Conservation (phyloP, 2,888 invertebrate genomes). For the Pantelozetes paolii region DNA sequence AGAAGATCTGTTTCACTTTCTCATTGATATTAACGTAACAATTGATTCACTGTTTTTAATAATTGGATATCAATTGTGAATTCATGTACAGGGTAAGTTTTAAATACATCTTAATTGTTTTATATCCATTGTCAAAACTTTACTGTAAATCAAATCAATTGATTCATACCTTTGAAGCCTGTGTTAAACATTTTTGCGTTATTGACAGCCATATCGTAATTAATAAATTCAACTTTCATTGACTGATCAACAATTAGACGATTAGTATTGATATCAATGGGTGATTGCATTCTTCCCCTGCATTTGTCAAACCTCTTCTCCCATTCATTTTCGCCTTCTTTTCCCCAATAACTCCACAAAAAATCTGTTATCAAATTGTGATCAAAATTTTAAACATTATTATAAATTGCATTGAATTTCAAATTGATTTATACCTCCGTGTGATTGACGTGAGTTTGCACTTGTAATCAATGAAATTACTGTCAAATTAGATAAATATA, state of each 20-base stretch:
- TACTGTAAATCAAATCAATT: too few relatives aligned
- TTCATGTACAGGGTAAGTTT: not conserved
- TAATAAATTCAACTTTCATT: slow-evolving; percentile 36
- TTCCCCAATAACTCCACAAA: slow-evolving; percentile 40
- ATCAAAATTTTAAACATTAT: not conserved
- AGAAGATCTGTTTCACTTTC: too few relatives aligned
- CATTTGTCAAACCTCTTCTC: slow-evolving; percentile 29
- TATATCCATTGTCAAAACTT: not conserved
- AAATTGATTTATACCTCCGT: too few relatives aligned
- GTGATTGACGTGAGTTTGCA: too few relatives aligned
- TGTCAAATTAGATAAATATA: too few relatives aligned
- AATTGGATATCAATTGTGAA: too few relatives aligned
- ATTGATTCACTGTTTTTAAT: too few relatives aligned
- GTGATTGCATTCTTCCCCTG: slow-evolving; percentile 39
- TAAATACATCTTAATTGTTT: not conserved
- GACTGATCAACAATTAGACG: slow-evolving; percentile 9
- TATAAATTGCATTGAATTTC: too few relatives aligned
- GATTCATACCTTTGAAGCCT: not conserved
- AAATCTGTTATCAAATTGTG: not conserved
- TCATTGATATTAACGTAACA: too few relatives aligned
- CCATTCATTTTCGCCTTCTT: slow-evolving; percentile 37
- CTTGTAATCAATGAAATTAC: too few relatives aligned
- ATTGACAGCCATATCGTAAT: slow-evolving; percentile 33
- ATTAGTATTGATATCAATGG: slow-evolving; percentile 34
- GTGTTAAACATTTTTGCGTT: not conserved